Evolutionary conservation across 2,113 vertebrate species (phyloP).

Genomic region (Psilopogon haemacephalus): DNA sequence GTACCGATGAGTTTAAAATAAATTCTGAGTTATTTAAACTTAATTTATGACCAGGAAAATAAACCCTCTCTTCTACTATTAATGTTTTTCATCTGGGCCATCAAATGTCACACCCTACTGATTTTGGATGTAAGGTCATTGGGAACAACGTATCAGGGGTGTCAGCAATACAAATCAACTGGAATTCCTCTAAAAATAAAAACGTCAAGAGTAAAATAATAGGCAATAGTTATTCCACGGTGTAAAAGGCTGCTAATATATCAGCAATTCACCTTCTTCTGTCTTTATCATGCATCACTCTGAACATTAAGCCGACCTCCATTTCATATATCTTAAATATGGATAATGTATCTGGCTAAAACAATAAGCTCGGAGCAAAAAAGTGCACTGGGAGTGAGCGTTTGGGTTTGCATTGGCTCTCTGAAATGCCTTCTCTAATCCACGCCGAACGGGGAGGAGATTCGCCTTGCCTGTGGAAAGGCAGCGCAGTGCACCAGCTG

Average conservation of each 20-base stretch:
- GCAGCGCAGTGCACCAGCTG: background rate
- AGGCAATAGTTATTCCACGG: conserved; percentile 83
- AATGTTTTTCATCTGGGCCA: conserved; percentile 81
- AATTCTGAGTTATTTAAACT: conserved; percentile 82
- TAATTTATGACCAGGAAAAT: conserved; percentile 84
- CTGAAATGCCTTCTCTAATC: conserved; percentile 22
- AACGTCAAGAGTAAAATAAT: conserved; percentile 82
- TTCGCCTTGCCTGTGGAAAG: conserved; percentile 7
- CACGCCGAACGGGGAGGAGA: conserved; percentile 17
- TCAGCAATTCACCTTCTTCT: conserved; percentile 79
- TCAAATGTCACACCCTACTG: conserved; percentile 81
- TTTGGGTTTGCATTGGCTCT: conserved; percentile 28
- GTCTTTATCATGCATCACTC: conserved; percentile 74
- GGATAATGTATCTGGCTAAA: conserved; percentile 55
- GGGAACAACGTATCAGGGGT: conserved; percentile 82
- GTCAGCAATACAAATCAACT: conserved; percentile 81
- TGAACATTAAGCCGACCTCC: conserved; percentile 67
- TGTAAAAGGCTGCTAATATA: conserved; percentile 78
- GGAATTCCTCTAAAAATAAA: conserved; percentile 84
- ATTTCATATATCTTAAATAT: conserved; percentile 73
- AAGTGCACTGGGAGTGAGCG: conserved; percentile 19
- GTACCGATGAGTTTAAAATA: conserved; percentile 83
- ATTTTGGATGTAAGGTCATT: conserved; percentile 84
- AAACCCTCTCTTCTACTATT: conserved; percentile 77
- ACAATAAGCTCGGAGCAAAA: conserved; percentile 21